Percentiles rank a stretch among this genome's conserved stretches.
Conservation (phyloP, 1,140 invertebrate species). For the Belonocnema kinseyi region DNA sequence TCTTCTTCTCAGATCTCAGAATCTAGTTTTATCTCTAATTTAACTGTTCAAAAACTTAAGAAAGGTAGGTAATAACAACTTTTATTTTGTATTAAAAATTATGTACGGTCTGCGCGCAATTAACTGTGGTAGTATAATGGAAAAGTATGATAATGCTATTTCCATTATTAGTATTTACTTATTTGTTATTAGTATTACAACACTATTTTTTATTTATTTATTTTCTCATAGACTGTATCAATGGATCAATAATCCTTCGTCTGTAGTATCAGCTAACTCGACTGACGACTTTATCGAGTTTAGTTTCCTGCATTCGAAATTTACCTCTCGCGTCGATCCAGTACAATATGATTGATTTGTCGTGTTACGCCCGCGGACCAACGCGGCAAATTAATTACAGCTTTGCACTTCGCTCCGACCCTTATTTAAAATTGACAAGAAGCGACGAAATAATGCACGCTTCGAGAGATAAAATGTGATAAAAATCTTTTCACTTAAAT, state of each 20-base stretch:
- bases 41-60: too few species aligned
- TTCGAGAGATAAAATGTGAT: too few species aligned
- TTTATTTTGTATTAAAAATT: too few species aligned
- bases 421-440: neutral
- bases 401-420: neutral
- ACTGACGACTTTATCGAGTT: slow-evolving; percentile 8
- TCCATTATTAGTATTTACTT: too few species aligned
- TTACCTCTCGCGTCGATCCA: neutral
- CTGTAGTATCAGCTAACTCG: neutral
- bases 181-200: neutral
- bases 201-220: neutral
- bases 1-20: too few species aligned
- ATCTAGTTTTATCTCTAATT: too few species aligned
- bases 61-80: too few species aligned
- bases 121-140: too few species aligned
- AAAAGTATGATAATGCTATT: too few species aligned
- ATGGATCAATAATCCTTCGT: neutral
- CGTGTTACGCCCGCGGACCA: neutral
- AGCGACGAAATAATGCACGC: neutral
- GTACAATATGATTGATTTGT: slow-evolving; percentile 1
- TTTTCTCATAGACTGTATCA: neutral
- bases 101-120: too few species aligned
- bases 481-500: too few species aligned
- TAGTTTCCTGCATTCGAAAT: slow-evolving; percentile 12
- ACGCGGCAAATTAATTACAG: neutral